Evolutionary conservation across 2,888 invertebrate genomes (phyloP).

Genomic region (Idaea straminata): DNA sequence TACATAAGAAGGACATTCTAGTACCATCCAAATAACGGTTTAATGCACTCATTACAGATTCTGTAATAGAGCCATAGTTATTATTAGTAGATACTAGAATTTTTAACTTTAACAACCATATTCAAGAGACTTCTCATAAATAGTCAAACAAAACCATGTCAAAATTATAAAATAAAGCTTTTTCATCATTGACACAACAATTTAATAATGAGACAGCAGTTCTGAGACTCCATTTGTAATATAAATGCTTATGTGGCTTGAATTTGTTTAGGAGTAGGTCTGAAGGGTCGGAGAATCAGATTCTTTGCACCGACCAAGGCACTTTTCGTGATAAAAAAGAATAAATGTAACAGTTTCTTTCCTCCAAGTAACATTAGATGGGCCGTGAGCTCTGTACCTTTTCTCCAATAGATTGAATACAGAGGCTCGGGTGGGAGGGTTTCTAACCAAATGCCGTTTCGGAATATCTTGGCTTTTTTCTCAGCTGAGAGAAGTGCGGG

Average conservation of each 20-base stretch:
- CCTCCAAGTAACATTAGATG: conserved; percentile 42
- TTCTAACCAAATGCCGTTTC: conserved; percentile 73
- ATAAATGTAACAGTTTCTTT: conserved; percentile 48
- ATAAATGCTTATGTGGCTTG: conserved; percentile 64
- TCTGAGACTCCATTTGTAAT: conserved; percentile 32
- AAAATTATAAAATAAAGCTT: conserved; percentile 49
- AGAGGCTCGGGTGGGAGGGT: conserved; percentile 62
- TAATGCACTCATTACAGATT: not conserved
- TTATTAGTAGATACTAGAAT: not conserved
- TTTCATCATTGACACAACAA: not conserved
- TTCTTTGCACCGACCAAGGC: conserved; percentile 57
- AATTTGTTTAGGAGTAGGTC: conserved; percentile 50
- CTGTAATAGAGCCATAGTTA: not conserved
- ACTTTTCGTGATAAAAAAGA: conserved; percentile 48
- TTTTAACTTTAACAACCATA: not conserved
- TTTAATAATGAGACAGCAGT: conserved; percentile 16
- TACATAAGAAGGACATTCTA: conserved; percentile 37
- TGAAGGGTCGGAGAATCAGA: conserved; percentile 51
- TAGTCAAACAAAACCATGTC: conserved; percentile 17
- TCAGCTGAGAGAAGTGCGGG: conserved; percentile 64
- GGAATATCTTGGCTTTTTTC: conserved; percentile 56
- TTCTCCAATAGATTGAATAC: conserved; percentile 64
- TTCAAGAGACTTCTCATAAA: not conserved
- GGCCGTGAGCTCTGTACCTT: conserved; percentile 46
- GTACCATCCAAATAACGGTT: conserved; percentile 23